These are phyloP conservation scores for Limenitis camilla DNA, from an alignment of 2,888 invertebrate species.

Conservation along the genomic window DNA sequence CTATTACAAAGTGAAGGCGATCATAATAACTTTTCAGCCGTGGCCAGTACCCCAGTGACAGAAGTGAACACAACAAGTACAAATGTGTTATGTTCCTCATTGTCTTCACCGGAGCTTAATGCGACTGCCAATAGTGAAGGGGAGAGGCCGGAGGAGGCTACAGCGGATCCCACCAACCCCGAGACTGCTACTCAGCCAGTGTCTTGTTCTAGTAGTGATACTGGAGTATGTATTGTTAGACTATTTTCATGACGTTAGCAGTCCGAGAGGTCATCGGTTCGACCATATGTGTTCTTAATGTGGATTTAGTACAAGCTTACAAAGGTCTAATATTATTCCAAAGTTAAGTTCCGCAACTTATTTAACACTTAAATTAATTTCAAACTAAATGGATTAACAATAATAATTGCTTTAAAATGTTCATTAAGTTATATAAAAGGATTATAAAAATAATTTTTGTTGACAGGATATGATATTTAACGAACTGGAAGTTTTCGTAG, in stretches of 20 bases:
- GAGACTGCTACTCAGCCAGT: constrained; percentile 27
- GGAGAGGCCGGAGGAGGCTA: constrained; percentile 15
- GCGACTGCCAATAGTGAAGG: constrained; percentile 26
- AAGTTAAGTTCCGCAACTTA: no score
- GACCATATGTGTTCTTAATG: no score
- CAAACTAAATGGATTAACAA: no score
- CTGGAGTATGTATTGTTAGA: constrained; percentile 55
- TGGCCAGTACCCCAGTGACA: constrained; percentile 46
- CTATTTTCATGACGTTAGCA: no score
- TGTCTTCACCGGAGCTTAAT: constrained; percentile 67
- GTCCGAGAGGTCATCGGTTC: no score
- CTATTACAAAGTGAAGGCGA: neutral
- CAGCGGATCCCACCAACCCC: constrained; percentile 10
- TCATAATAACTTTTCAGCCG: constrained; percentile 33
- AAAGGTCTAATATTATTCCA: no score
- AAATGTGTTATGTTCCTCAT: constrained; percentile 50
- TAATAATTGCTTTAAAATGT: no score
- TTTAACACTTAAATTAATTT: no score
- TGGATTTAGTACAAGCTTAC: no score
- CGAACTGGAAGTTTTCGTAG: constrained; percentile 78
- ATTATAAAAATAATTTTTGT: neutral
- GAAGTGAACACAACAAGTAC: constrained; percentile 33
- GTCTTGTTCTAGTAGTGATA: constrained; percentile 64
- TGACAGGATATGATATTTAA: constrained; percentile 65
- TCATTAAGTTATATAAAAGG: no score